Evolutionary conservation across 2,888 invertebrate species (phyloP).

Genomic region (Trichogramma dendrolimi): DNA sequence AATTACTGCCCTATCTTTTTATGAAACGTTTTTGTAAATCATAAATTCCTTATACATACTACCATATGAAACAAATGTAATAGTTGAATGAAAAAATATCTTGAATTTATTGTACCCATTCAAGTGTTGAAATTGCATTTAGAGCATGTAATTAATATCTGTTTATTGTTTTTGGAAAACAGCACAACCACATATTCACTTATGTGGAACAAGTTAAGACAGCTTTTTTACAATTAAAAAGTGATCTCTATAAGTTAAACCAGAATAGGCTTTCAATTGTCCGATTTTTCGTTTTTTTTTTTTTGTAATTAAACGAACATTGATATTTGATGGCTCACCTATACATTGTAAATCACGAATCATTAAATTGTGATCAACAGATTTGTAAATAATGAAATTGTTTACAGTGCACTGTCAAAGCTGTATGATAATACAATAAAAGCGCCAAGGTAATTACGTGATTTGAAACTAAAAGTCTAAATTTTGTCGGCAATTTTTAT

Average conservation of each 20-base stretch:
- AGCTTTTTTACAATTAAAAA: background rate
- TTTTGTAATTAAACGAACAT: too few species aligned
- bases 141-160: too few species aligned
- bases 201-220: too few species aligned
- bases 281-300: background rate
- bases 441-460: background rate
- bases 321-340: background rate
- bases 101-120: too few species aligned
- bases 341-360: constrained; percentile 8
- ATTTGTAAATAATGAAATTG: constrained; percentile 19
- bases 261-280: constrained; percentile 10
- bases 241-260: constrained; percentile 5
- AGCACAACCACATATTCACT: too few species aligned
- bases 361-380: background rate
- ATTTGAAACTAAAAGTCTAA: constrained; percentile 7
- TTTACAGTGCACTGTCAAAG: constrained; percentile 12
- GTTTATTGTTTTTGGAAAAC: too few species aligned
- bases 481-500: constrained; percentile 1
- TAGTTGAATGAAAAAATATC: too few species aligned
- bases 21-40: too few species aligned
- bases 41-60: too few species aligned
- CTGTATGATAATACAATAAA: constrained; percentile 21
- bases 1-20: too few species aligned
- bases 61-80: too few species aligned
- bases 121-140: too few species aligned